Conservation (phyloP, 1,140 invertebrate species). For the Drosophila varians region DNA sequence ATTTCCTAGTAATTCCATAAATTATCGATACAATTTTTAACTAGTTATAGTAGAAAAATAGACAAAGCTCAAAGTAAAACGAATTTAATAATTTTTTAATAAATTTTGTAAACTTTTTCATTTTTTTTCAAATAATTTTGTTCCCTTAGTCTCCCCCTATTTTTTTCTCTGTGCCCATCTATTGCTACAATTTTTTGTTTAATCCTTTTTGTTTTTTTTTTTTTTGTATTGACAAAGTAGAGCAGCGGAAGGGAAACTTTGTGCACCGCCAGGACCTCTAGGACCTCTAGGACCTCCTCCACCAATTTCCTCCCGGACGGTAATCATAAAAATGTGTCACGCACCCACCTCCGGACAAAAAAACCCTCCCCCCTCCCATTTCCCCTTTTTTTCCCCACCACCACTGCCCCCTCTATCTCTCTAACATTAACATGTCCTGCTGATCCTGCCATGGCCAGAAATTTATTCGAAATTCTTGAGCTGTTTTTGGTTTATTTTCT, state of each 20-base stretch:
- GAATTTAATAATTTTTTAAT: no score
- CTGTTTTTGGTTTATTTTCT: slow-evolving; percentile 8
- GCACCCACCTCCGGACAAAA: slow-evolving; percentile 30
- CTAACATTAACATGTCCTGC: slow-evolving; percentile 21
- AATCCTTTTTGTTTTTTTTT: no score
- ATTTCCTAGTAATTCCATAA: no score
- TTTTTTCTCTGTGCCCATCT: neutral
- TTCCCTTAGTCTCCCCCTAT: neutral
- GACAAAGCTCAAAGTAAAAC: no score
- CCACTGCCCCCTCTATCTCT: no score
- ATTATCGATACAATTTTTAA: no score
- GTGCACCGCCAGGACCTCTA: slow-evolving; percentile 7
- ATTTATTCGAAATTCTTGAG: slow-evolving; percentile 62
- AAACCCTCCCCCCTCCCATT: neutral
- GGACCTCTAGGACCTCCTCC: neutral
- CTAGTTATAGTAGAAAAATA: no score
- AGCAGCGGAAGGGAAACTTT: slow-evolving; percentile 38
- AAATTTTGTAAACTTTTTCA: neutral
- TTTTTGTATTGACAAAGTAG: slow-evolving; percentile 65
- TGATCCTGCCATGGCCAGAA: slow-evolving; percentile 37
- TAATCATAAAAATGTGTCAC: slow-evolving; percentile 64
- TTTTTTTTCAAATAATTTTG: neutral
- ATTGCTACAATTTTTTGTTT: slow-evolving; percentile 2
- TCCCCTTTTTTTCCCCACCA: neutral
- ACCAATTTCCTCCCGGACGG: neutral